These are phyloP conservation scores for Megalops atlanticus DNA, from an alignment of 2,113 vertebrate genomes.

Conservation along the genomic window DNA sequence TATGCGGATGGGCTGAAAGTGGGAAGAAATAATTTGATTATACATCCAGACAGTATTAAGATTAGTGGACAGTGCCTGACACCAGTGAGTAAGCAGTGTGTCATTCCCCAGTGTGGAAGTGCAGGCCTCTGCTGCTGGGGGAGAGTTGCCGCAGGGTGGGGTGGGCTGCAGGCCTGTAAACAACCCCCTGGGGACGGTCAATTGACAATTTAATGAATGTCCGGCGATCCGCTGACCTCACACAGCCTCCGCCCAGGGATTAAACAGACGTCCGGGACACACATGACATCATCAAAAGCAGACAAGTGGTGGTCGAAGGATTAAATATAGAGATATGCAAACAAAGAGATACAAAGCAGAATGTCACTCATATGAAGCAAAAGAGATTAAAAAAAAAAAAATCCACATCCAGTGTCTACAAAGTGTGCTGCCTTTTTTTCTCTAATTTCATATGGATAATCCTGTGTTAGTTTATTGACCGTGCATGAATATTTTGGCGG, in stretches of 20 bases:
- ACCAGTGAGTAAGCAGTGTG: too few relatives aligned
- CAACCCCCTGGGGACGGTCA: slow-evolving; percentile 12
- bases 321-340: not conserved
- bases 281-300: not conserved
- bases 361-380: not conserved
- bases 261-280: slow-evolving; percentile 18
- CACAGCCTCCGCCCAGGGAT: not conserved
- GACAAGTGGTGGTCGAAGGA: not conserved
- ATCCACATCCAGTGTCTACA: too few relatives aligned
- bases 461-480: not conserved
- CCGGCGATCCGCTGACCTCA: slow-evolving; percentile 6
- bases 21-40: too few relatives aligned
- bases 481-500: not conserved
- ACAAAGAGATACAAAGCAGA: too few relatives aligned
- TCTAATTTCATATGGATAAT: not conserved
- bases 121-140: too few relatives aligned
- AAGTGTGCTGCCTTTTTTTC: not conserved
- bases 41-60: too few relatives aligned
- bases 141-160: too few relatives aligned
- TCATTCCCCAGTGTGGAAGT: too few relatives aligned
- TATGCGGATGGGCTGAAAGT: too few relatives aligned
- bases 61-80: too few relatives aligned
- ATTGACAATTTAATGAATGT: slow-evolving; percentile 21
- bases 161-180: not conserved
- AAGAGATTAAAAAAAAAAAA: not conserved